These are phyloP conservation scores for Kradibia gibbosae DNA, from an alignment of 1,140 invertebrate species.

Conservation along the genomic window DNA sequence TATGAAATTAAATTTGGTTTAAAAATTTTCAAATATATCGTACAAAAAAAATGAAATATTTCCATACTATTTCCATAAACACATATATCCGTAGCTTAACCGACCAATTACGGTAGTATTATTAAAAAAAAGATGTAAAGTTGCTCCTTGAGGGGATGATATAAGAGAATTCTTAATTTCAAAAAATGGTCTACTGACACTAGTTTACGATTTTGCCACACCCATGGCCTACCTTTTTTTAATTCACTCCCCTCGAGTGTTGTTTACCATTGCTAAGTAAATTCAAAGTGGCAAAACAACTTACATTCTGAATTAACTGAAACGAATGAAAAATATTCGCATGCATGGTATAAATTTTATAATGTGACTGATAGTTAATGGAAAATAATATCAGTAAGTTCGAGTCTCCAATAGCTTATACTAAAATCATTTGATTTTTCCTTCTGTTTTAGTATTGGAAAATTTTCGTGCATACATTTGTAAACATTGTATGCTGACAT, in stretches of 20 bases:
- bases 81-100: too few relatives aligned
- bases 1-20: too few relatives aligned
- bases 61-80: too few relatives aligned
- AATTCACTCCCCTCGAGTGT: neutral
- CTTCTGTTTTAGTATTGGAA: neutral
- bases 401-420: neutral
- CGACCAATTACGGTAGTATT: neutral
- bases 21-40: too few relatives aligned
- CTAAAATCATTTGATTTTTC: neutral
- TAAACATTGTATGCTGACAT: neutral
- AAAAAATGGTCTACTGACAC: neutral
- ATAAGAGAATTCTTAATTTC: neutral
- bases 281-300: neutral
- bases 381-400: neutral
- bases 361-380: slow-evolving; percentile 9
- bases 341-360: neutral
- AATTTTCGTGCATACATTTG: neutral
- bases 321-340: neutral
- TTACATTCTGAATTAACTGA: neutral
- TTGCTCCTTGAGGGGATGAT: neutral
- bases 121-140: neutral
- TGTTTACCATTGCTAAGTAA: neutral
- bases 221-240: neutral
- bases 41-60: too few relatives aligned
- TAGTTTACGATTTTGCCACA: neutral